phyloP scores from a whole-genome alignment of 2,113 vertebrate genomes.

The Sander lucioperca region DNA sequence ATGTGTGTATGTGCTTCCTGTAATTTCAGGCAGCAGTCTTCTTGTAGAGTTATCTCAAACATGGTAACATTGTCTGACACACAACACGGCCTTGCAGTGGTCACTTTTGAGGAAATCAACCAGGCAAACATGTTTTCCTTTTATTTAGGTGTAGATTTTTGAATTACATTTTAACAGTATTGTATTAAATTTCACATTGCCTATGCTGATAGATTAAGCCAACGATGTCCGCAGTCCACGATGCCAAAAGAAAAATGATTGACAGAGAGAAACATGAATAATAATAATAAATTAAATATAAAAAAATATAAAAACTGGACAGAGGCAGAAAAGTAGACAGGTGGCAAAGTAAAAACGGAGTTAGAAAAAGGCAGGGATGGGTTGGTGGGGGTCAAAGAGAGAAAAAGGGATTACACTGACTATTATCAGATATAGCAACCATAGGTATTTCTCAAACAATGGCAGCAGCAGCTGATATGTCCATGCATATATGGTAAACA shows the following conservation, averaged over 20 bases:
- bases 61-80: conserved; percentile 38
- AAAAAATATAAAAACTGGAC: background rate
- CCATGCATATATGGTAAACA: conserved; percentile 85
- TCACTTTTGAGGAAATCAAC: conserved; percentile 62
- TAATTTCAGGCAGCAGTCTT: conserved; percentile 5
- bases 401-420: conserved; percentile 66
- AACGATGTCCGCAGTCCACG: background rate
- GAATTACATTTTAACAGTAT: background rate
- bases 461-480: conserved; percentile 76
- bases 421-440: conserved; percentile 78
- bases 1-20: background rate
- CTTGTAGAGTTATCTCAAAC: conserved; percentile 26
- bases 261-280: background rate
- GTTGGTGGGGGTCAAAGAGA: conserved; percentile 61
- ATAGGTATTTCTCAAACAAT: conserved; percentile 83
- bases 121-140: conserved; percentile 25
- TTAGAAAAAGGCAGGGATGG: conserved; percentile 21
- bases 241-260: background rate
- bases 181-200: background rate
- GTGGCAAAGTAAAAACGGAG: conserved; percentile 35
- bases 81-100: conserved; percentile 73
- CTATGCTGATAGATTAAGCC: conserved; percentile 22
- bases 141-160: conserved; percentile 6
- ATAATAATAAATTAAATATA: background rate
- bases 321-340: conserved; percentile 21